These are phyloP conservation scores for Halictus quadricinctus DNA, from an alignment of 2,888 invertebrate genomes.

Conservation along the genomic window DNA sequence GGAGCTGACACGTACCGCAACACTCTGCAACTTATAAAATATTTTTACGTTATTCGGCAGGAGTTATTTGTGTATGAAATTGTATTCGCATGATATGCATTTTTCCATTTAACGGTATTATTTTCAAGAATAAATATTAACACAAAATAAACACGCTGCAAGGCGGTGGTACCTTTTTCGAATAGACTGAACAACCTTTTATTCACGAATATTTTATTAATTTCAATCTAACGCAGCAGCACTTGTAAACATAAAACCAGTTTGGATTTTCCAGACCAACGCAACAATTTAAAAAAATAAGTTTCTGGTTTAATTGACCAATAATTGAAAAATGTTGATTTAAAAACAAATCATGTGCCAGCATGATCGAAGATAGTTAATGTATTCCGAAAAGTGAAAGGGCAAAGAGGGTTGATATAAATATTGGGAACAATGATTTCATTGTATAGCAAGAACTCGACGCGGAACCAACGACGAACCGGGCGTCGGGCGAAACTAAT, in stretches of 20 bases:
- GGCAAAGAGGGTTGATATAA: background rate
- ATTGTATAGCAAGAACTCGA: background rate
- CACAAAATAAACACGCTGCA: too few relatives aligned
- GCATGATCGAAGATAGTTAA: too few relatives aligned
- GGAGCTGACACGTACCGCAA: too few relatives aligned
- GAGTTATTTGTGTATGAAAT: background rate
- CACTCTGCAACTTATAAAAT: background rate
- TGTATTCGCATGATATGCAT: too few relatives aligned
- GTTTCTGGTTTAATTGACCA: background rate
- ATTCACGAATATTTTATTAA: background rate
- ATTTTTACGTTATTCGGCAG: background rate
- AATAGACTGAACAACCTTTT: background rate
- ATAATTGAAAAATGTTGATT: background rate
- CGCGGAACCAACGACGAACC: slow-evolving; percentile 5
- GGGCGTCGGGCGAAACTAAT: slow-evolving; percentile 48
- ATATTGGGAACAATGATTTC: background rate
- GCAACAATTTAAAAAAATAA: background rate
- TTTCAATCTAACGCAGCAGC: too few relatives aligned
- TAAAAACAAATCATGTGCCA: background rate
- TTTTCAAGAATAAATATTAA: background rate
- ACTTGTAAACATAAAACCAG: background rate
- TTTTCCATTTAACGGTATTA: background rate
- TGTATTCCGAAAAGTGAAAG: background rate
- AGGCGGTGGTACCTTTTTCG: background rate
- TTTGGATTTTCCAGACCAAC: background rate